phyloP scores from a whole-genome alignment of 2,113 vertebrate species.

The Nanger granti region DNA sequence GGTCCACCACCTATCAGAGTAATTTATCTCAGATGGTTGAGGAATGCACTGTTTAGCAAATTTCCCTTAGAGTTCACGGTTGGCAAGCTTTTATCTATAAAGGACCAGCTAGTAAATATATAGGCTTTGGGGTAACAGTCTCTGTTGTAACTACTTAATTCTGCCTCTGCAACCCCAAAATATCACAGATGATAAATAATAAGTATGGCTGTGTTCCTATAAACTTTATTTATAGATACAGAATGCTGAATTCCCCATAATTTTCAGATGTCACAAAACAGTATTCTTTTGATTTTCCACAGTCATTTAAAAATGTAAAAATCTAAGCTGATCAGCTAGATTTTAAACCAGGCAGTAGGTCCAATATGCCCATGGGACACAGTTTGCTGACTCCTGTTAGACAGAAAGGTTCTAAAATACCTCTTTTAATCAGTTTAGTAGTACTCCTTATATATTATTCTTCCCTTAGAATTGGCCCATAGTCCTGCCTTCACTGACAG shows the following conservation, averaged over 20 bases:
- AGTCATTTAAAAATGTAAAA: conserved; percentile 1
- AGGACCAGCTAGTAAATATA: neutral
- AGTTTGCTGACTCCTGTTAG: neutral
- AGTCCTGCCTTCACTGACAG: neutral
- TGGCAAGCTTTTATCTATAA: neutral
- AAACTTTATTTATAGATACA: neutral
- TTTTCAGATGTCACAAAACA: neutral
- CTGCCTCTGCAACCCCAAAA: neutral
- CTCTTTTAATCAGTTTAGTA: neutral
- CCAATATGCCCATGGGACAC: neutral
- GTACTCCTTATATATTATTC: neutral
- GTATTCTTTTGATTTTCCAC: neutral
- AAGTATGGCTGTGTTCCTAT: neutral
- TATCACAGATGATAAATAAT: neutral
- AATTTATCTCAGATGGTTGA: neutral
- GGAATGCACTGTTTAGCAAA: neutral
- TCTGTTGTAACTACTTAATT: neutral
- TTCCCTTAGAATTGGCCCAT: neutral
- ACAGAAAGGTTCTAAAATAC: neutral
- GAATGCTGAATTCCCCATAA: neutral
- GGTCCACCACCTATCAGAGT: neutral
- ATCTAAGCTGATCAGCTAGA: neutral
- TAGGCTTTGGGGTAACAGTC: neutral
- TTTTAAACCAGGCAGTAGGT: neutral
- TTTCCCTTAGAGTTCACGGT: neutral